Conservation (phyloP, 2,888 invertebrate genomes). For the Drosophila kuntzei region DNA sequence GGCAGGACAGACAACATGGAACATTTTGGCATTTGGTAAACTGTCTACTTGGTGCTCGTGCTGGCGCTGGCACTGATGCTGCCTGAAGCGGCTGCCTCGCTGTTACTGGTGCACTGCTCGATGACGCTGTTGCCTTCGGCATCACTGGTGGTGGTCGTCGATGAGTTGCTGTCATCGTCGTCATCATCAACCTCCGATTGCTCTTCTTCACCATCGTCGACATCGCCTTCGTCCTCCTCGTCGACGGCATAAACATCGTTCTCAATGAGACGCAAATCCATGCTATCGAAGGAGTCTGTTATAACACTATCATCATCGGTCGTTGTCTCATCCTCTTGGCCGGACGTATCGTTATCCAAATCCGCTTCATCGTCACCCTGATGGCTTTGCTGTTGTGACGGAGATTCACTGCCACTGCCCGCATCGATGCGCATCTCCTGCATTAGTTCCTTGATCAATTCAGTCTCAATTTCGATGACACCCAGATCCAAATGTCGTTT, state of each 20-base stretch:
- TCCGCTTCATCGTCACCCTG: slow-evolving; percentile 60
- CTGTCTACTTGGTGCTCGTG: slow-evolving; percentile 53
- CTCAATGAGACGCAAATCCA: slow-evolving; percentile 69
- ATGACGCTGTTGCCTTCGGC: slow-evolving; percentile 82
- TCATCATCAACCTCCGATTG: slow-evolving; percentile 58
- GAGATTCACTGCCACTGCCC: slow-evolving; percentile 48
- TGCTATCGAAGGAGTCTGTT: slow-evolving; percentile 72
- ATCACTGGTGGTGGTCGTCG: slow-evolving; percentile 74
- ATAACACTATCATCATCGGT: slow-evolving; percentile 73
- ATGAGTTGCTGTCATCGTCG: slow-evolving; percentile 60
- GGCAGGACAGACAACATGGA: slow-evolving; percentile 51
- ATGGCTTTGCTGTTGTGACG: slow-evolving; percentile 59
- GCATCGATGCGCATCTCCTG: slow-evolving; percentile 78
- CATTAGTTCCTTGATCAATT: slow-evolving; percentile 82
- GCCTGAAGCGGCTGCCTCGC: slow-evolving; percentile 58
- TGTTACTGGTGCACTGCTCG: slow-evolving; percentile 75
- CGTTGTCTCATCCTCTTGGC: slow-evolving; percentile 69
- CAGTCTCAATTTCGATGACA: slow-evolving; percentile 81
- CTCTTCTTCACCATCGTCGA: slow-evolving; percentile 64
- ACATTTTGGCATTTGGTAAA: slow-evolving; percentile 20
- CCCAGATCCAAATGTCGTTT: slow-evolving; percentile 82
- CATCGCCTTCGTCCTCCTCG: slow-evolving; percentile 59
- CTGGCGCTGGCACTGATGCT: slow-evolving; percentile 48
- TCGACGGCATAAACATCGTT: slow-evolving; percentile 67
- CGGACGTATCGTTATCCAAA: slow-evolving; percentile 63